phyloP scores from a whole-genome alignment of 2,113 vertebrate species.

The Blennius ocellaris region DNA sequence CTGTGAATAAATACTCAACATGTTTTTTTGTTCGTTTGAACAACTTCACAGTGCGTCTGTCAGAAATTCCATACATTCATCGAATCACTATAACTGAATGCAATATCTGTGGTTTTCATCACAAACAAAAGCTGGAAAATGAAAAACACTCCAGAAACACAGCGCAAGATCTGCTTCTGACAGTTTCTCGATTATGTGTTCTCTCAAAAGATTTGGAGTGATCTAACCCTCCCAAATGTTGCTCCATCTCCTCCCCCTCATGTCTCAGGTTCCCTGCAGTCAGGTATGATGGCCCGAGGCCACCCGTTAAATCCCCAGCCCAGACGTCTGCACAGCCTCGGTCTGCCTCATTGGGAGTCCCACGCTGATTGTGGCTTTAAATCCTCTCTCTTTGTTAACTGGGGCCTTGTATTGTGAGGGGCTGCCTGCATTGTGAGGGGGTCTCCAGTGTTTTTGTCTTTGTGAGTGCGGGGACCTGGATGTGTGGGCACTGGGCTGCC shows the following conservation, averaged over 20 bases:
- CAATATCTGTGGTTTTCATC: no score
- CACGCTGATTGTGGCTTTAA: constrained; percentile 63
- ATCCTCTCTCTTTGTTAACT: constrained; percentile 61
- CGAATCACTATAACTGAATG: no score
- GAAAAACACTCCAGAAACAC: no score
- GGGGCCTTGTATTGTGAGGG: constrained; percentile 54
- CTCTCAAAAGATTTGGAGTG: neutral
- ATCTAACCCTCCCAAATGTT: constrained; percentile 6
- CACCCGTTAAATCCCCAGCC: constrained; percentile 71
- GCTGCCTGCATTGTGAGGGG: constrained; percentile 45
- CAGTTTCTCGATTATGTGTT: no score
- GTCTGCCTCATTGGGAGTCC: constrained; percentile 69
- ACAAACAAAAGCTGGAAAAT: no score
- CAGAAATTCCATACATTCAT: no score
- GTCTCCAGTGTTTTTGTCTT: constrained; percentile 58
- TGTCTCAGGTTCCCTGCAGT: constrained; percentile 74
- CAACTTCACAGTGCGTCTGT: no score
- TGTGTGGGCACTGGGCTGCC: constrained; percentile 41
- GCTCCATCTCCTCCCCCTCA: constrained; percentile 15
- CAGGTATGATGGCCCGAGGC: constrained; percentile 72
- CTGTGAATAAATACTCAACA: no score
- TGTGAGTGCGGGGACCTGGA: constrained; percentile 36
- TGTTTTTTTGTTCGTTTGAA: no score
- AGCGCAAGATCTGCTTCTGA: no score
- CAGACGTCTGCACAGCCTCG: constrained; percentile 74